phyloP scores from a whole-genome alignment of 2,113 vertebrate genomes.

The Sisor rabdophorus region DNA sequence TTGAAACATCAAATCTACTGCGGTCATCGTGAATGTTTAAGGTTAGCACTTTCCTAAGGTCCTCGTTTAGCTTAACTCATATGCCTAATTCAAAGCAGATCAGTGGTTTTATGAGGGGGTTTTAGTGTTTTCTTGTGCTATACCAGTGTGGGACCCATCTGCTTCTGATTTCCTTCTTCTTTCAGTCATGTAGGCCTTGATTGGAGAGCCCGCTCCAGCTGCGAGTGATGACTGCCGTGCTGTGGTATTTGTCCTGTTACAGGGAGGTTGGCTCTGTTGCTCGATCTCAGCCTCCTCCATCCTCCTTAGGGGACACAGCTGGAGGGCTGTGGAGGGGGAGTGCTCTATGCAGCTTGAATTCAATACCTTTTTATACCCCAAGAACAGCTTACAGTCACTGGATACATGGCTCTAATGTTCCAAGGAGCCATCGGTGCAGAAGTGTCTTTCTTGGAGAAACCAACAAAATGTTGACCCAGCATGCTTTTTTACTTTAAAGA shows the following conservation, averaged over 20 bases:
- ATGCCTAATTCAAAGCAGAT: slow-evolving; percentile 72
- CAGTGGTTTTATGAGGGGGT: slow-evolving; percentile 57
- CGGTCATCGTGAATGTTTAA: slow-evolving; percentile 30
- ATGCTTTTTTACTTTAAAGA: slow-evolving; percentile 10
- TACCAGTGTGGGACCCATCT: slow-evolving; percentile 75
- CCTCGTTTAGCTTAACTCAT: slow-evolving; percentile 53
- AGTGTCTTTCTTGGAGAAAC: not conserved
- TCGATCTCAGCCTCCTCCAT: slow-evolving; percentile 42
- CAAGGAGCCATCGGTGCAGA: not conserved
- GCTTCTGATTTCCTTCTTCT: slow-evolving; percentile 72
- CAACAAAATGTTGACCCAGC: not conserved
- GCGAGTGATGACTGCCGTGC: slow-evolving; percentile 58
- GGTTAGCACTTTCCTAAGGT: slow-evolving; percentile 44
- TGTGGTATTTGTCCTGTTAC: slow-evolving; percentile 62
- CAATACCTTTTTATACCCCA: slow-evolving; percentile 23
- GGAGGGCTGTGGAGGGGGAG: slow-evolving; percentile 46
- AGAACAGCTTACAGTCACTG: slow-evolving; percentile 40
- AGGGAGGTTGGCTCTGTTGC: slow-evolving; percentile 45
- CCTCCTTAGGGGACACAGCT: slow-evolving; percentile 53
- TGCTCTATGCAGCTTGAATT: slow-evolving; percentile 10
- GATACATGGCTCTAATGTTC: slow-evolving; percentile 33
- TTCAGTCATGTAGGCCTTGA: slow-evolving; percentile 59
- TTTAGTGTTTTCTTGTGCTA: slow-evolving; percentile 63
- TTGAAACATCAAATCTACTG: slow-evolving; percentile 24
- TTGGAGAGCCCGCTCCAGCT: slow-evolving; percentile 64